phyloP scores from a whole-genome alignment of 2,113 vertebrate genomes.

The Psittacus erithacus region DNA sequence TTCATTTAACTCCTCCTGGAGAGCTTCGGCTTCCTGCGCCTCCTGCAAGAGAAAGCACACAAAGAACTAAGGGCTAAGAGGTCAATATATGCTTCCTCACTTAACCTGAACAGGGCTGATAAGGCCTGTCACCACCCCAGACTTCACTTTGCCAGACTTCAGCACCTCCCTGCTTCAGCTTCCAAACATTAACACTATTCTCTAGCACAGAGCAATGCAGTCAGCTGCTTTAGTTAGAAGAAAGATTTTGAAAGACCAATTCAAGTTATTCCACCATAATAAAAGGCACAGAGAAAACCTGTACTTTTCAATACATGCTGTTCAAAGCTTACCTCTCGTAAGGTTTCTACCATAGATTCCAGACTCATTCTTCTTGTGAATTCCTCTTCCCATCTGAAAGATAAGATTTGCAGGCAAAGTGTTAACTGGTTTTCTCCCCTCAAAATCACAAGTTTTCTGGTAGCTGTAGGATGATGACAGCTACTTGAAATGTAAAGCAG shows the following conservation, averaged over 20 bases:
- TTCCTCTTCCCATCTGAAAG: constrained; percentile 96
- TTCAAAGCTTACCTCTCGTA: constrained; percentile 84
- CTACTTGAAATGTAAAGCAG: neutral
- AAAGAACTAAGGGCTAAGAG: neutral
- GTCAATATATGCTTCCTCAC: neutral
- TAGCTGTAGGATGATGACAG: neutral
- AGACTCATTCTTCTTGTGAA: constrained; percentile 86
- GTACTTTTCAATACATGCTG: fast-evolving
- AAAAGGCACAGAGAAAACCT: neutral
- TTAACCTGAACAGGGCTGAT: neutral
- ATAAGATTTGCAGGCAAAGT: constrained; percentile 52
- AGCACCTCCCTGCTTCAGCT: neutral
- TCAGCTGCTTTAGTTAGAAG: neutral
- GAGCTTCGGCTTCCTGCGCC: constrained; percentile 84
- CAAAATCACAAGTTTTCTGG: neutral
- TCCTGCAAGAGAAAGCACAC: constrained; percentile 72
- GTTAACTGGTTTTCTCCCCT: neutral
- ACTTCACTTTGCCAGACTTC: neutral
- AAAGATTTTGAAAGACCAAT: neutral
- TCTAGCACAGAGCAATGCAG: neutral
- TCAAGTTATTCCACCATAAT: neutral
- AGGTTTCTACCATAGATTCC: constrained; percentile 87
- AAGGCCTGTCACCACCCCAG: neutral
- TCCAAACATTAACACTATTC: neutral
- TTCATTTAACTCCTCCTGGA: constrained; percentile 90